Conservation (phyloP, 2,888 invertebrate genomes). For the Noctua pronuba region DNA sequence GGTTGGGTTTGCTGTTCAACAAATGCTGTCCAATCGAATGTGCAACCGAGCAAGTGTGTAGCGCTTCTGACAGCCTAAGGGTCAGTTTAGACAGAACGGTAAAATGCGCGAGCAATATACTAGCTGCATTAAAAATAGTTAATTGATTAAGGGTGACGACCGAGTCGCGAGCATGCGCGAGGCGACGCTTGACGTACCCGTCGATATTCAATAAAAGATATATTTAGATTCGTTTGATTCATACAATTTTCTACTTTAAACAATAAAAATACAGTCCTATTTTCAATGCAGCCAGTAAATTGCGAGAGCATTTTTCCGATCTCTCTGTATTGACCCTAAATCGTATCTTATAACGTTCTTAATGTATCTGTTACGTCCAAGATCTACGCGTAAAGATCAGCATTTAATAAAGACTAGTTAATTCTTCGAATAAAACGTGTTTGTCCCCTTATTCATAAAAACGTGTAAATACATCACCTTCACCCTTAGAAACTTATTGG, state of each 20-base stretch:
- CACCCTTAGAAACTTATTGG: neutral
- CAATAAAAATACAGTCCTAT: neutral
- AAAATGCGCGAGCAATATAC: neutral
- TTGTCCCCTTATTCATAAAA: slow-evolving; percentile 35
- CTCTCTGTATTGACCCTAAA: neutral
- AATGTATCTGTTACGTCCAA: slow-evolving; percentile 34
- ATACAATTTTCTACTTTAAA: neutral
- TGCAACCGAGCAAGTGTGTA: neutral
- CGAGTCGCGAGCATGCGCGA: neutral
- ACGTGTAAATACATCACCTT: slow-evolving; percentile 42
- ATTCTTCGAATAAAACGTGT: slow-evolving; percentile 37
- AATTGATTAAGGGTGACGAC: neutral
- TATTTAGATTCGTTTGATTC: neutral
- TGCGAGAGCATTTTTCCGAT: neutral
- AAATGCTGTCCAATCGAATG: neutral
- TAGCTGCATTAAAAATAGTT: neutral
- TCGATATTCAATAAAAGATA: neutral
- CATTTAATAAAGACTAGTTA: slow-evolving; percentile 49
- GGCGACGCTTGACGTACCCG: neutral
- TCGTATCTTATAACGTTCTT: slow-evolving; percentile 13
- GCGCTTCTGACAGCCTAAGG: neutral
- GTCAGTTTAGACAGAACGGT: neutral
- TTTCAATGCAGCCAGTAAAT: neutral
- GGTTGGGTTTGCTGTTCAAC: too few species aligned
- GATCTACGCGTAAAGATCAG: slow-evolving; percentile 37